These are phyloP conservation scores for Drosophila setifemur DNA, from an alignment of 1,140 invertebrate genomes.

Conservation along the genomic window DNA sequence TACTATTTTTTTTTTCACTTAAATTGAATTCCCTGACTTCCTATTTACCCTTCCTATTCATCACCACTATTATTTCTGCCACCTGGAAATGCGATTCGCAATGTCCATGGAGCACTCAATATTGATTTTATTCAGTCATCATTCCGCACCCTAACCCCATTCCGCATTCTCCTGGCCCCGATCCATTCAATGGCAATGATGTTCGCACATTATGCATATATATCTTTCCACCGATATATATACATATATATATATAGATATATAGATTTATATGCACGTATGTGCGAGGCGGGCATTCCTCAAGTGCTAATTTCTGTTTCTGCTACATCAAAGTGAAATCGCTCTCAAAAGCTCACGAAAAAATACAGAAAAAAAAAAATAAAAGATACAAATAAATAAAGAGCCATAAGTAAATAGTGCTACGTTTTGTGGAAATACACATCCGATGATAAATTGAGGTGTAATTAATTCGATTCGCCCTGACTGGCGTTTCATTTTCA, in stretches of 20 bases:
- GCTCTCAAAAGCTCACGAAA: slow-evolving; percentile 19
- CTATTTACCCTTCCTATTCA: neutral
- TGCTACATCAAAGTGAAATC: slow-evolving; percentile 69
- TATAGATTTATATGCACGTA: neutral
- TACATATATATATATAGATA: slow-evolving; percentile 7
- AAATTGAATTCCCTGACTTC: slow-evolving; percentile 1
- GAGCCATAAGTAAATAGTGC: neutral
- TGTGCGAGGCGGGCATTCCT: slow-evolving; percentile 26
- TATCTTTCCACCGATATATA: slow-evolving; percentile 9
- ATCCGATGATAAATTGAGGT: slow-evolving; percentile 59
- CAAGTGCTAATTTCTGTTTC: slow-evolving; percentile 70
- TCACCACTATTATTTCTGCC: slow-evolving; percentile 6
- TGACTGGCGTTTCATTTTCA: slow-evolving; percentile 75
- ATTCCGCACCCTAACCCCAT: slow-evolving; percentile 69
- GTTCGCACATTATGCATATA: slow-evolving; percentile 33
- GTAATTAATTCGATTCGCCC: slow-evolving; percentile 70
- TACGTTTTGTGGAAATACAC: slow-evolving; percentile 17
- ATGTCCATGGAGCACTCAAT: slow-evolving; percentile 14
- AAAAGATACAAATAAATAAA: slow-evolving; percentile 9
- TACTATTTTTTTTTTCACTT: neutral
- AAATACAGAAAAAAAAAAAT: slow-evolving; percentile 5
- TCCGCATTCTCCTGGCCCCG: slow-evolving; percentile 34
- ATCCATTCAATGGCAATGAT: slow-evolving; percentile 6
- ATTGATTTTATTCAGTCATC: slow-evolving; percentile 47
- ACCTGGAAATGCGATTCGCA: slow-evolving; percentile 35